Base-by-base conservation (phyloP, 2,113 vertebrate genomes). In the Tinamus guttatus region DNA sequence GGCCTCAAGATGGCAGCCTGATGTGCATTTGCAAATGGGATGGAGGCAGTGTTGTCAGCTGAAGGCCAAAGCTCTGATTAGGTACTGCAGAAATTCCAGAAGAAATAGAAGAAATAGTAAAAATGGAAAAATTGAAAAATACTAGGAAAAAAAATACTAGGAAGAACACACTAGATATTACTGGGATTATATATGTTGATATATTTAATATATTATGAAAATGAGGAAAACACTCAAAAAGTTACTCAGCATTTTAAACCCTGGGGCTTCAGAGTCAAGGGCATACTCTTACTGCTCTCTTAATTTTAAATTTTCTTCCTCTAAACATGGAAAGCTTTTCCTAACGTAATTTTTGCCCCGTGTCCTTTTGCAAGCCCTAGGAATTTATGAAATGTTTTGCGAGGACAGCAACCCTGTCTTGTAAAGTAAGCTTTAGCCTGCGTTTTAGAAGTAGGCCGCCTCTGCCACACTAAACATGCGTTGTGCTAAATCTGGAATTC, bases 401-500 rank as follows among this genome's bases (percentile, higher is more conserved):
- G 71, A 90, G 81, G 86, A 71, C 56, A 94, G 81, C 56, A 75
- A 40, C 62, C 32, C 15, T n/a, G 34, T 87, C 41, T 81, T 86
- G 51, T 90, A 71, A 88, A 91, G 68, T n/a, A 4, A 75, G 14
- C 90, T 94, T 93, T 83, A 90, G 70, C 78, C 41, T 58, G 25
- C 75, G 36, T 92, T 96, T 95, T 93, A 95, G 88, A 93, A 97
- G 34, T 7, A 59, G 49, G 49, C 86, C 82, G 81, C 74, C 70
- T 90, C 54, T 95, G 81, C 90, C 93, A 89, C 78, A 10, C 88
- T 96, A 95, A 96, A 96, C 89, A 71, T 1, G 58, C 78, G 88
- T 95, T 96, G 51, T 94, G 83, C 94, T 96, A 96, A 96, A 94
- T 96, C 88, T 96, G 91, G 89, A 95, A 94, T 96, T 93, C 87